A percentile compares a stretch with the other conserved stretches of the same genome.
Evolutionary conservation across 2,888 invertebrate species (phyloP).

Genomic region (Noctua comes): DNA sequence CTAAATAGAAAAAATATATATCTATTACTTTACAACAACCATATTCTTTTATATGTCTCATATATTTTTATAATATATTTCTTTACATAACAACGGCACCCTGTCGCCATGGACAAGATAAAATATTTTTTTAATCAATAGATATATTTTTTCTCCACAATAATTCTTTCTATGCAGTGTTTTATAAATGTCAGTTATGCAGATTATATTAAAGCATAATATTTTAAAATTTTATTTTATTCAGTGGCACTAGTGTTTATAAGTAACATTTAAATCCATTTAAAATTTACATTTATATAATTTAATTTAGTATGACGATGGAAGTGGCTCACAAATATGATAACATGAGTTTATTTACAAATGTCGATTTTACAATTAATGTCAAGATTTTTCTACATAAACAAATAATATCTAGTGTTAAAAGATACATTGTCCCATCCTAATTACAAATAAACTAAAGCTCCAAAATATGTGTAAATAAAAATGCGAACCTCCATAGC

Average conservation of each 20-base stretch:
- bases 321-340: slow-evolving; percentile 55
- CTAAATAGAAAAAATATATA: slow-evolving; percentile 83
- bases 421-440: slow-evolving; percentile 6
- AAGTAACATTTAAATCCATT: slow-evolving; percentile 63
- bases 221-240: slow-evolving; percentile 56
- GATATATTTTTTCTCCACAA: slow-evolving; percentile 60
- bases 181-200: slow-evolving; percentile 39
- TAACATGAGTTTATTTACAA: slow-evolving; percentile 48
- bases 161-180: slow-evolving; percentile 68
- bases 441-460: slow-evolving; percentile 8
- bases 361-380: slow-evolving; percentile 6
- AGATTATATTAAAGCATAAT: slow-evolving; percentile 63
- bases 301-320: slow-evolving; percentile 62
- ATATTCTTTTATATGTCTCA: slow-evolving; percentile 68
- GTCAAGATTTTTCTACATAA: not conserved
- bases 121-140: slow-evolving; percentile 60
- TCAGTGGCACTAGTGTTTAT: slow-evolving; percentile 66
- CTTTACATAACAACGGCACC: slow-evolving; percentile 71
- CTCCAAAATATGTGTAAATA: slow-evolving; percentile 30
- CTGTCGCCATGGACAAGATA: slow-evolving; percentile 74
- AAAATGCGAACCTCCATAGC: slow-evolving; percentile 18
- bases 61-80: slow-evolving; percentile 66
- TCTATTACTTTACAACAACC: slow-evolving; percentile 81
- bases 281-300: slow-evolving; percentile 58
- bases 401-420: slow-evolving; percentile 18